Base-by-base conservation (phyloP, 1,140 invertebrate species). In the Streblospio benedicti region DNA sequence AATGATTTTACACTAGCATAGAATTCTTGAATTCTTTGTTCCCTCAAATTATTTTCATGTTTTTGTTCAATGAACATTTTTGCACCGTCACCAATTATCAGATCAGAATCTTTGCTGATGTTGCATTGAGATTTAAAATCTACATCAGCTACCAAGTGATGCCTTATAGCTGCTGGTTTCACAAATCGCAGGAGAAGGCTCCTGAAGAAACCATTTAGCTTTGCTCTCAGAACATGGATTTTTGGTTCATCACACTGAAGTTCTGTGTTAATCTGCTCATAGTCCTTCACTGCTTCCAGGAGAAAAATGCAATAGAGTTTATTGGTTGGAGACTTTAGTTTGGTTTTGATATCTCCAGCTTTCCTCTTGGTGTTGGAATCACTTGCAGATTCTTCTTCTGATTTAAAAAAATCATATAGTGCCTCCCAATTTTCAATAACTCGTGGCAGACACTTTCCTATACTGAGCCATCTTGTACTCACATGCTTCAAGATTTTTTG, bases 401-500 rank as follows among this genome's bases (percentile, higher is more conserved):
- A 30, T 54, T 27, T 56, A 41, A 61, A 65, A 43, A 38, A 63
- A 4, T 28, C n/a, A 30, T 56, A 57, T 2, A 52, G 35, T 30
- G 62, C 31, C 6, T 44, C 41, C 60, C 63, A 67, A 1, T 67
- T 50, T n/a, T 62, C 52, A 3, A 65, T 27, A 5, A 61, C 14
- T 38, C 58, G 59, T 1, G 61, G 41, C 16, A 66, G 23, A 25
- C 59, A 61, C 6, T 51, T 61, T 20, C 59, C 23, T 1, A 68
- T 30, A 38, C 43, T 57, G 14, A 68, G 61, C 63, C 60, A 68
- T 55, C 63, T 52, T 1, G 67, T 68, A 4, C 18, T 35, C 30
- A 64, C 62, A 64, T 66, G 59, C 49, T 65, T 65, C n/a, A 65
- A 6, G 12, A 67, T 63, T 35, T 65, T 65, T 5, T 47, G 0